Conservation (phyloP, 2,797 vertebrate genomes). For the Cyprinella venusta region DNA sequence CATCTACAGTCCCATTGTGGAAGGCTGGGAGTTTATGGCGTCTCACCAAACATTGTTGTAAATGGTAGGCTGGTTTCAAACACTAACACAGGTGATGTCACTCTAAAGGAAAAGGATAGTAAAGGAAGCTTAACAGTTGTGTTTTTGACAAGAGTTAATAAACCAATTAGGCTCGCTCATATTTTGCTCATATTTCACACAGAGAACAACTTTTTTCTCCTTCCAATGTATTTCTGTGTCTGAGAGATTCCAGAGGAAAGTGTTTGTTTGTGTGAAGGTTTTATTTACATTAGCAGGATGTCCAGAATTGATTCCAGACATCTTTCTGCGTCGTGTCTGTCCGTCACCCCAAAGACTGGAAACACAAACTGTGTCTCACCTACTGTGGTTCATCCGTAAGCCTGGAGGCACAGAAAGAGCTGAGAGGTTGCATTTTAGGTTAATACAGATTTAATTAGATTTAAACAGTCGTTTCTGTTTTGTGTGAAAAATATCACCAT, state of each 20-base stretch:
- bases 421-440: not conserved
- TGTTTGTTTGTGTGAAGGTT: constrained; percentile 79
- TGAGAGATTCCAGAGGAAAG: constrained; percentile 69
- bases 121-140: constrained; percentile 17
- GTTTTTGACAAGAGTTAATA: constrained; percentile 41
- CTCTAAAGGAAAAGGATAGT: constrained; percentile 14
- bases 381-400: constrained; percentile 19
- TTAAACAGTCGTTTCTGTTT: not conserved
- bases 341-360: constrained; percentile 76
- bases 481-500: not conserved
- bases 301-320: constrained; percentile 83
- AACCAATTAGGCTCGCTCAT: constrained; percentile 45
- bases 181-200: constrained; percentile 58
- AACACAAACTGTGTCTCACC: constrained; percentile 43
- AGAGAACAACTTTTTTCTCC: constrained; percentile 31
- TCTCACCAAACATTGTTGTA: constrained; percentile 51
- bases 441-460: not conserved
- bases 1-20: constrained; percentile 50
- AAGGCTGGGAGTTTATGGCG: constrained; percentile 47
- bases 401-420: not conserved
- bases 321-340: constrained; percentile 78
- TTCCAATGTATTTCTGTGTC: constrained; percentile 31
- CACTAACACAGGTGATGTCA: constrained; percentile 4
- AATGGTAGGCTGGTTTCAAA: constrained; percentile 35
- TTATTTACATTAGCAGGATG: constrained; percentile 80